phyloP scores from a whole-genome alignment of 2,888 invertebrate genomes.

The Pandemis corylana region DNA sequence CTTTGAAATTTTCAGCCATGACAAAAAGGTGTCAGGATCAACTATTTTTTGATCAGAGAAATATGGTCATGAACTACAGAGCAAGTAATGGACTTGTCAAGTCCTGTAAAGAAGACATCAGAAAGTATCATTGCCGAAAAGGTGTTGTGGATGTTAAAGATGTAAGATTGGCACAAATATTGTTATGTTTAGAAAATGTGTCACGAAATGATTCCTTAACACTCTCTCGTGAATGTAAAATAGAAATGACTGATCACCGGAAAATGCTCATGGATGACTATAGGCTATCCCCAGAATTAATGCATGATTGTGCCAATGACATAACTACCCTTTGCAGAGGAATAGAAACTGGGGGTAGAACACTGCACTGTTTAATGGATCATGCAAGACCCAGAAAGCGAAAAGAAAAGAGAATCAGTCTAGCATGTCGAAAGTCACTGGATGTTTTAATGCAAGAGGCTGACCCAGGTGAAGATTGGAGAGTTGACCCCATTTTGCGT shows the following conservation, averaged over 20 bases:
- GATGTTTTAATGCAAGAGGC: constrained; percentile 93
- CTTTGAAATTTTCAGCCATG: constrained; percentile 72
- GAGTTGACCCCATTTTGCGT: constrained; percentile 95
- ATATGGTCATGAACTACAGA: constrained; percentile 95
- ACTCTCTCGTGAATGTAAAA: constrained; percentile 91
- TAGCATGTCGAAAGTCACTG: constrained; percentile 90
- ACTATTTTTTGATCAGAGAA: constrained; percentile 92
- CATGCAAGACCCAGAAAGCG: constrained; percentile 89
- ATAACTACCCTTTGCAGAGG: constrained; percentile 91
- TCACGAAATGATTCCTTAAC: constrained; percentile 89
- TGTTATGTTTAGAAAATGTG: constrained; percentile 95
- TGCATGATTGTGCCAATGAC: constrained; percentile 93
- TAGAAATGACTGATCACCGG: constrained; percentile 96
- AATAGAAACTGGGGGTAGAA: constrained; percentile 92
- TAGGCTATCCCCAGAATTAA: constrained; percentile 96
- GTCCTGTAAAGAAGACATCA: constrained; percentile 96
- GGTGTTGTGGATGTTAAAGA: constrained; percentile 93
- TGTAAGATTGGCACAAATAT: constrained; percentile 94
- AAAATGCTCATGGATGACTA: constrained; percentile 97
- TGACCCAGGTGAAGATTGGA: constrained; percentile 98
- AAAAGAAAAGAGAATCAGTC: constrained; percentile 87
- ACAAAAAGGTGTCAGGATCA: constrained; percentile 91
- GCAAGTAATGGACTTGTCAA: constrained; percentile 94
- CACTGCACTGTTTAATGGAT: constrained; percentile 98
- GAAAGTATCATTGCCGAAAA: constrained; percentile 92